A percentile compares a stretch with the other conserved stretches of the same genome.
Evolutionary conservation across 2,797 vertebrate genomes (phyloP).

Genomic region (Periophthalmus magnuspinnatus): DNA sequence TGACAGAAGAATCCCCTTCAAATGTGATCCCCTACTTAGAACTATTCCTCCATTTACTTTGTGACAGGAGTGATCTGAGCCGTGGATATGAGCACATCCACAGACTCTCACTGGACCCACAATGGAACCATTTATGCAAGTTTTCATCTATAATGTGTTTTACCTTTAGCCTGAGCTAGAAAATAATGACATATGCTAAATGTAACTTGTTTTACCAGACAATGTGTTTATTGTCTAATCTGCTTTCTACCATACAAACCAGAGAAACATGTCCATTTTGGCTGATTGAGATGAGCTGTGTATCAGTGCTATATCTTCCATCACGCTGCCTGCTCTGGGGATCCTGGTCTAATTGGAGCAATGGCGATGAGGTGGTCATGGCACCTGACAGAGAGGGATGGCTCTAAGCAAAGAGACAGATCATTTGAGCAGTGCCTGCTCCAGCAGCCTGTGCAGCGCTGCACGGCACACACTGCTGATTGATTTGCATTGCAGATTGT

Average conservation of each 20-base stretch:
- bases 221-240: background rate
- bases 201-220: background rate
- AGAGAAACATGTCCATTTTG: constrained; percentile 5
- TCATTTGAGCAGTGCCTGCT: constrained; percentile 52
- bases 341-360: constrained; percentile 58
- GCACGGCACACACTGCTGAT: constrained; percentile 49
- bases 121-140: constrained; percentile 47
- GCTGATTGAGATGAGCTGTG: constrained; percentile 34
- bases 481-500: constrained; percentile 72
- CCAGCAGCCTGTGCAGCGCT: constrained; percentile 42
- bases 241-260: background rate
- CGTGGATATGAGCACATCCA: constrained; percentile 34
- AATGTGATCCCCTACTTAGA: constrained; percentile 62
- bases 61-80: constrained; percentile 53
- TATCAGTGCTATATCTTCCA: constrained; percentile 29
- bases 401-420: constrained; percentile 49
- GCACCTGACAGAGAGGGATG: constrained; percentile 73
- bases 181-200: background rate
- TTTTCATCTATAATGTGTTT: constrained; percentile 36
- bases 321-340: constrained; percentile 42
- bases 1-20: constrained; percentile 58
- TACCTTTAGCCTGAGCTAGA: constrained; percentile 25
- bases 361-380: constrained; percentile 50
- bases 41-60: constrained; percentile 47
- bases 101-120: constrained; percentile 51